These are phyloP conservation scores for Stenodema calcarata DNA, from an alignment of 2,888 invertebrate species.

Conservation along the genomic window DNA sequence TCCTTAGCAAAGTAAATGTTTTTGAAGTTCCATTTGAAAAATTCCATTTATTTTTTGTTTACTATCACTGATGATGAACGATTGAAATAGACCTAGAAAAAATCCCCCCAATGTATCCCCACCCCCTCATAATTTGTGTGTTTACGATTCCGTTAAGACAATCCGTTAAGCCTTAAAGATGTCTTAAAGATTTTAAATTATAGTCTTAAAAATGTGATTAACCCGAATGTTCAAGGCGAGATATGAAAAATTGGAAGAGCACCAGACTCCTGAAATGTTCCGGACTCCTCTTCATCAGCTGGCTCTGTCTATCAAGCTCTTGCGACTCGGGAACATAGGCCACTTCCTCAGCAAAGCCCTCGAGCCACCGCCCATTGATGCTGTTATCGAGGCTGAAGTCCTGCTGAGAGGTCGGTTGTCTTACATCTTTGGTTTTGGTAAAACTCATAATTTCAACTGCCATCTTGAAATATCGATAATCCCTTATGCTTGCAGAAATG, in stretches of 20 bases:
- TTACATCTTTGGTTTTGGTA: not conserved
- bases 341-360: conserved; percentile 94
- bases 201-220: too few relatives aligned
- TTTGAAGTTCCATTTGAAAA: too few relatives aligned
- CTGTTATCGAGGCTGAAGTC: conserved; percentile 97
- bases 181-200: too few relatives aligned
- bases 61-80: too few relatives aligned
- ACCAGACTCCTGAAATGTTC: conserved; percentile 97
- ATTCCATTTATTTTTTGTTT: too few relatives aligned
- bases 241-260: conserved; percentile 78
- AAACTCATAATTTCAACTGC: too few relatives aligned
- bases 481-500: conserved; percentile 70
- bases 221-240: conserved; percentile 64
- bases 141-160: too few relatives aligned
- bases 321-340: conserved; percentile 89
- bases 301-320: conserved; percentile 87
- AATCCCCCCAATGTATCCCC: too few relatives aligned
- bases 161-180: too few relatives aligned
- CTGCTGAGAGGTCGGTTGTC: conserved; percentile 63
- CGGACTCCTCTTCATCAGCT: conserved; percentile 95
- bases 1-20: conserved; percentile 77
- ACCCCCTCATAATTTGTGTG: too few relatives aligned
- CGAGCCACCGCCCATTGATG: conserved; percentile 96
- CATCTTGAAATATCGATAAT: too few relatives aligned
- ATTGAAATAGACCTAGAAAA: too few relatives aligned